Base-by-base conservation (phyloP, 2,888 invertebrate species). In the Hyposoter didymator region DNA sequence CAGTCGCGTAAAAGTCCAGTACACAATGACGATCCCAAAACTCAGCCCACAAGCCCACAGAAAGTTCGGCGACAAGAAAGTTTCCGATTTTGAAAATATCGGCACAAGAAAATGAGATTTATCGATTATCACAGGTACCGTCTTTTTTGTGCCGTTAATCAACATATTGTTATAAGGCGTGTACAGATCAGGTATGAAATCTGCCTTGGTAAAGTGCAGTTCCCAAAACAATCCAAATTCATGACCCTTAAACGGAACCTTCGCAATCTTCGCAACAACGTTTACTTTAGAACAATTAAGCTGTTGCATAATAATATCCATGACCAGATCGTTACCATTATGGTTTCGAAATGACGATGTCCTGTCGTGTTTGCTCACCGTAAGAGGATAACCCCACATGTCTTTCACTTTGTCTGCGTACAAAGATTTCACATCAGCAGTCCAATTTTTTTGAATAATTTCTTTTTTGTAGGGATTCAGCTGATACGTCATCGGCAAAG, bases 371-470 rank as follows among this genome's bases (percentile, higher is more conserved):
- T 5, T 66, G 79, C 32, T 72, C 6, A 88, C 73, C 1, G 17
- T 76, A 0, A 91, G 7, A 0, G 85, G 84, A 45, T 88, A 84
- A 6, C 88, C 88, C 39, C 88, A 39, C 74, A 90, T 85, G 78
- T 91, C 74, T 0, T 8, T 47, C 6, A 87, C 5, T 35, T 90
- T 88, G 28, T 89, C 72, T 0, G 90, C 89, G 22, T 89, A 90
- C 6, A 39, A 17, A 6, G 22, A 22, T 12, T n/a, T 17, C 49
- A 47, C n/a, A 2, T 12, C 67, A 12, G 22, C 28, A 10, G 79
- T 69, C 73, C 86, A 85, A 0, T 22, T 35, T 12, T 45, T 47
- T 6, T 66, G 79, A 8, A 55, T 66, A 32, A 80, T 84, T 32
- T n/a, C 6, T 8, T 84, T 76, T 10, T 66, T 79, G 43, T 89